Base-by-base conservation (phyloP, 2,113 vertebrate genomes). In the Brachyhypopomus occidentalis region DNA sequence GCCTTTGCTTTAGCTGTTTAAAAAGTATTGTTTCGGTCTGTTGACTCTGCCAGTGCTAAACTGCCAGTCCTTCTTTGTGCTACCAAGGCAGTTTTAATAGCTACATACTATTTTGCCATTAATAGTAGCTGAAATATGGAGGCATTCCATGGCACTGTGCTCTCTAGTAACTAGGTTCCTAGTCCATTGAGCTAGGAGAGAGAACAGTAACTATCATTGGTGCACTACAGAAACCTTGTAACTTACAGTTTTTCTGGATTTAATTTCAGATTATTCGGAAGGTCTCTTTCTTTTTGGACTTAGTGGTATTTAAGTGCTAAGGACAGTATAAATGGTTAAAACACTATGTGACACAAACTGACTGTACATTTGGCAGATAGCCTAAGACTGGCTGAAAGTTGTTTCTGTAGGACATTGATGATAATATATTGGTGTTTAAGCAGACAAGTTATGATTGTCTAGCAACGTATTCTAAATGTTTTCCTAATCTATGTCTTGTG, bases 111-210 rank as follows among this genome's bases (percentile, higher is more conserved):
- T 80, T 66, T 66, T 63, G 25, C 23, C 48, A 59, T 19, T 66
- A 58, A 64, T 59, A 9, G 23, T 72, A 71, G 72, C 70, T 73
- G 36, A 63, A 82, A 63, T 56, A 72, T 67, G 25, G 56, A 41
- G 55, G 75, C 81, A 83, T 78, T 83, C 81, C 78, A 75, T 62
- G 20, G 22, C 48, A 75, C 30, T 52, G 55, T 69, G 34, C 77
- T 71, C 59, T 67, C 30, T 74, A 80, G 60, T 77, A 77, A 59
- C 45, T 81, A 75, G 62, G 74, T 27, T 80, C 71, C 55, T 62
- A 62, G 27, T 55, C 14, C 4, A 22, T 23, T 41, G 27, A 34
- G 73, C 58, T 62, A 69, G 71, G 66, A 41, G 23, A 81, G 52
- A 34, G 62, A 69, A 19, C 27, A 75, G 48, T 70, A 70, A 63